A percentile compares a stretch with the other conserved stretches of the same genome.
Conservation (phyloP, 2,113 vertebrate species). For the Aphyosemion australe region DNA sequence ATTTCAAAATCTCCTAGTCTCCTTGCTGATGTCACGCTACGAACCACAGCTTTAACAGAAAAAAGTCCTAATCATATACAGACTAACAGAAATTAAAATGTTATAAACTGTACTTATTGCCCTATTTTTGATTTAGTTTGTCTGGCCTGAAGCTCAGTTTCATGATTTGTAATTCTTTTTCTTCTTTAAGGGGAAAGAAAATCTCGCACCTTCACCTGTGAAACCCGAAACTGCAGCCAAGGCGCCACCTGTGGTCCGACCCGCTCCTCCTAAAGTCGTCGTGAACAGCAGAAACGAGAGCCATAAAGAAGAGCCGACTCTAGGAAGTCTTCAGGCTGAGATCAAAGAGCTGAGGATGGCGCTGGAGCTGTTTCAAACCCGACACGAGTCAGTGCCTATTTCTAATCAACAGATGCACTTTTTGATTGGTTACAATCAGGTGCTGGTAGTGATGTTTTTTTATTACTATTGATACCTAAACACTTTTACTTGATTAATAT, state of each 20-base stretch:
- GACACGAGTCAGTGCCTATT: conserved; percentile 68
- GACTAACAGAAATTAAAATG: too few species aligned
- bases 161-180: background rate
- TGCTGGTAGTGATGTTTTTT: too few species aligned
- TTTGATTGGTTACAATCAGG: background rate
- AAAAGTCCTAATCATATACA: too few species aligned
- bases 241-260: conserved; percentile 22
- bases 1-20: too few species aligned
- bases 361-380: conserved; percentile 73
- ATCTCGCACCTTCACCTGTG: conserved; percentile 32
- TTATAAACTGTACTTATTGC: too few species aligned
- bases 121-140: too few species aligned
- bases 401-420: background rate
- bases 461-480: too few species aligned
- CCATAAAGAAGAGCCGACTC: conserved; percentile 38
- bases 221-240: conserved; percentile 50
- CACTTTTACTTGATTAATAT: too few species aligned
- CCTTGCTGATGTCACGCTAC: too few species aligned
- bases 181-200: conserved; percentile 59
- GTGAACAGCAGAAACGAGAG: conserved; percentile 26
- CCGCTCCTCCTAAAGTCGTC: conserved; percentile 26
- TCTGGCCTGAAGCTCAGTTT: too few species aligned
- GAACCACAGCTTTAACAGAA: too few species aligned
- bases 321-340: conserved; percentile 69
- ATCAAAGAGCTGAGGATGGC: conserved; percentile 77